These are phyloP conservation scores for Ochotona princeps DNA, from an alignment of 2,113 vertebrate genomes.

Conservation along the genomic window DNA sequence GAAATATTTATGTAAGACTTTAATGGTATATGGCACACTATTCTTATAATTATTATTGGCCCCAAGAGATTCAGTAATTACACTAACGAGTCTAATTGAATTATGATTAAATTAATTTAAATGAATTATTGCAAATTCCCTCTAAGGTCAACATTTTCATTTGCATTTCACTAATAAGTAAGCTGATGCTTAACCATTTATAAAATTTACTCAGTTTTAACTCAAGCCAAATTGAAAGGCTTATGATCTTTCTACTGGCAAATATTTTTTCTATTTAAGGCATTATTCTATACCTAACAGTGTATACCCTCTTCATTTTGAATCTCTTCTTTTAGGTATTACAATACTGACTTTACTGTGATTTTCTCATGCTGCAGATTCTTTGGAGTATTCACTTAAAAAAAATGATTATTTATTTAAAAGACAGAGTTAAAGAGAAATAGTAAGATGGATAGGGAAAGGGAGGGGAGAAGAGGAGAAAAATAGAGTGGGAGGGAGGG, in stretches of 20 bases:
- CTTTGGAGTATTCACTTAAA: not conserved
- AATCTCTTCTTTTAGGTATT: not conserved
- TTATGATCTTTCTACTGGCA: not conserved
- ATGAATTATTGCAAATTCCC: not conserved
- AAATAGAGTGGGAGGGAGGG: too few relatives aligned
- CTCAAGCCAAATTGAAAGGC: not conserved
- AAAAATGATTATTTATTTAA: too few relatives aligned
- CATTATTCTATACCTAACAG: not conserved
- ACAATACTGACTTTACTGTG: too few relatives aligned
- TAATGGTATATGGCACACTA: not conserved
- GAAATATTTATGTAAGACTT: not conserved
- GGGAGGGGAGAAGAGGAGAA: too few relatives aligned
- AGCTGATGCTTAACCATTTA: not conserved
- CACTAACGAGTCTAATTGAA: too few relatives aligned
- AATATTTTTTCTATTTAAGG: not conserved
- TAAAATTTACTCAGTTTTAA: not conserved
- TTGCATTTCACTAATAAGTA: not conserved
- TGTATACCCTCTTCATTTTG: not conserved
- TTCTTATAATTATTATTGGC: constrained; percentile 10
- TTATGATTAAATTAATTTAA: not conserved
- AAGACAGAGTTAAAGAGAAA: too few relatives aligned
- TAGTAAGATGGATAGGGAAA: too few relatives aligned
- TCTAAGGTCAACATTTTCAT: not conserved
- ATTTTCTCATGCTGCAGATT: too few relatives aligned
- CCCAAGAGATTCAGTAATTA: not conserved